Evolutionary conservation across 2,888 invertebrate species (phyloP).

Genomic region (Aspidiotus destructor): DNA sequence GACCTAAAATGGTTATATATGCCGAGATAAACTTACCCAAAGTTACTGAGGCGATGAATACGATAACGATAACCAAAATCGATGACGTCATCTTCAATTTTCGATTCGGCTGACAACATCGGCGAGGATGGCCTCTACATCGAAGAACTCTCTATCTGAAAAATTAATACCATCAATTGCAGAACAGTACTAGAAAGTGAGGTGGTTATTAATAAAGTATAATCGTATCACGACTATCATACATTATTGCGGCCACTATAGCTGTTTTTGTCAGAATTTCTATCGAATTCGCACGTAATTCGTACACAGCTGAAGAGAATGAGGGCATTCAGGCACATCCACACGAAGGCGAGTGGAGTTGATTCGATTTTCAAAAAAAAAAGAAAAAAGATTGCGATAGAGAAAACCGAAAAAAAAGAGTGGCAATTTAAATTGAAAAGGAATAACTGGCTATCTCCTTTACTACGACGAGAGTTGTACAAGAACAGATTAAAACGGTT

Average conservation of each 20-base stretch:
- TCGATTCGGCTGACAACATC: not conserved
- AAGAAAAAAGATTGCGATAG: not conserved
- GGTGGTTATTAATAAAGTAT: no score
- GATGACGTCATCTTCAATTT: not conserved
- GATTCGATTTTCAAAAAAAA: not conserved
- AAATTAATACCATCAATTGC: no score
- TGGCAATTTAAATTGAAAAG: conserved; percentile 22
- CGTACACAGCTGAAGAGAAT: not conserved
- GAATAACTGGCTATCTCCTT: conserved; percentile 14
- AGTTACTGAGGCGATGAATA: conserved; percentile 4
- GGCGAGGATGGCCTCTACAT: no score
- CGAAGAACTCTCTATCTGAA: no score
- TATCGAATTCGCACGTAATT: not conserved
- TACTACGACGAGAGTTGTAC: conserved; percentile 4
- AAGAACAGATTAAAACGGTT: conserved; percentile 25
- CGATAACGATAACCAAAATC: not conserved
- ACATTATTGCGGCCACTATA: no score
- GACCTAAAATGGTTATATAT: no score
- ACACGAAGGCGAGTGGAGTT: conserved; percentile 3
- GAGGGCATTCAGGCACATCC: not conserved
- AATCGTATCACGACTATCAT: no score
- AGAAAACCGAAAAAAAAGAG: conserved; percentile 2
- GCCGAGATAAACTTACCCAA: not conserved
- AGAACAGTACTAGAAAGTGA: no score
- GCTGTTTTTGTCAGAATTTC: no score